Evolutionary conservation across 2,113 vertebrate species (phyloP).

Genomic region (Fregetta grallaria): DNA sequence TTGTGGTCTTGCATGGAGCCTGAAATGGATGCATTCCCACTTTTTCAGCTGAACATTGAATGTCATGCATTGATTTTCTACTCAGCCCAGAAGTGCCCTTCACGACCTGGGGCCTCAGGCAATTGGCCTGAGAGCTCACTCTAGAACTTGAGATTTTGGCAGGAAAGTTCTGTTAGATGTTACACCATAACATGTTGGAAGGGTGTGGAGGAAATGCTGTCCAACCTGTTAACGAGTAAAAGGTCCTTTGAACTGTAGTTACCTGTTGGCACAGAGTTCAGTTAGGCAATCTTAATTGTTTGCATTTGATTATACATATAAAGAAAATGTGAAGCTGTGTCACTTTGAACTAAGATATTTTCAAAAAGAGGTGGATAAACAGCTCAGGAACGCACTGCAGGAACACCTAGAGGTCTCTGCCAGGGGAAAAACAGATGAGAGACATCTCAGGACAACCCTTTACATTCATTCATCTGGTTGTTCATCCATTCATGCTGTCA

Average conservation of each 20-base stretch:
- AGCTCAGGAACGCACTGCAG: neutral
- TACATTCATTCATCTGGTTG: neutral
- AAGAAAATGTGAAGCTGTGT: slow-evolving; percentile 36
- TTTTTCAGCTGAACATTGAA: neutral
- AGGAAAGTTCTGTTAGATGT: slow-evolving; percentile 21
- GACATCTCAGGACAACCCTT: neutral
- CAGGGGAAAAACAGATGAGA: neutral
- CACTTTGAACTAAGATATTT: slow-evolving; percentile 22
- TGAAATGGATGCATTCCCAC: neutral
- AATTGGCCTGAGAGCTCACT: neutral
- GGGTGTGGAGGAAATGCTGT: slow-evolving; percentile 45
- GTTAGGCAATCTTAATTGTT: slow-evolving; percentile 62
- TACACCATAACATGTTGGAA: slow-evolving; percentile 38
- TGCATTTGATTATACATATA: slow-evolving; percentile 53
- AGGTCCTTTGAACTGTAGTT: slow-evolving; percentile 55
- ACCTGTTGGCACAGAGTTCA: slow-evolving; percentile 42
- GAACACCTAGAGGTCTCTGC: neutral
- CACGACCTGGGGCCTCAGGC: neutral
- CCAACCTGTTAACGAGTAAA: slow-evolving; percentile 42
- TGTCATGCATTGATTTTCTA: neutral
- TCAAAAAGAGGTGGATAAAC: neutral
- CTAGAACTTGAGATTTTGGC: slow-evolving; percentile 2
- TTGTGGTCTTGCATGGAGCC: neutral
- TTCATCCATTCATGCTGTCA: neutral
- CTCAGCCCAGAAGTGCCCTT: neutral